phyloP scores from a whole-genome alignment of 2,797 vertebrate genomes.

The Buphagus erythrorhynchus region DNA sequence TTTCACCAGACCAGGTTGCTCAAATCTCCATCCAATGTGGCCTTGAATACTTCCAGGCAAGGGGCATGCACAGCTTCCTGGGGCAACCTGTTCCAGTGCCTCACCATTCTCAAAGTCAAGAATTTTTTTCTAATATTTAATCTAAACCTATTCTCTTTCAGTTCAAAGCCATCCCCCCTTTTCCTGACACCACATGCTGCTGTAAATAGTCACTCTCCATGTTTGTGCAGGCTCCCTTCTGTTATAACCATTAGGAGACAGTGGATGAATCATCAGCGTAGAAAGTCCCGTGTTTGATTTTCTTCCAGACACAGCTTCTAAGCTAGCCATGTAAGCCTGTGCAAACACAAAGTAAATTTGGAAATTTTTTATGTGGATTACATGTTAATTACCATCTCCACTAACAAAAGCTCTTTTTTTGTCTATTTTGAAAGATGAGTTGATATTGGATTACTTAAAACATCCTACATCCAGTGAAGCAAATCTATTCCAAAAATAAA shows the following conservation, averaged over 20 bases:
- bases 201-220: not conserved
- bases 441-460: slow-evolving; percentile 23
- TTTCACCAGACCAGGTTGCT: not conserved
- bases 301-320: not conserved
- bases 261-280: not conserved
- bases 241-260: not conserved
- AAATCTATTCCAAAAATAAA: slow-evolving; percentile 21
- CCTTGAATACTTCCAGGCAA: not conserved
- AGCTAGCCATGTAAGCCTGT: not conserved
- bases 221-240: not conserved
- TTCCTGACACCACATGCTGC: not conserved
- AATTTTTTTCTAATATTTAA: not conserved
- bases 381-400: not conserved
- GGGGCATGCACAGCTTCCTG: not conserved
- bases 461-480: not conserved
- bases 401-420: not conserved
- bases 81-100: not conserved
- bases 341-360: not conserved
- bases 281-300: not conserved
- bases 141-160: not conserved
- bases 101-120: not conserved
- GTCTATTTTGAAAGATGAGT: not conserved
- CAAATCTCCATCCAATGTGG: not conserved
- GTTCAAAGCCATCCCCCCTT: not conserved
- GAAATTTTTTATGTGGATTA: not conserved